phyloP scores from a whole-genome alignment of 2,888 invertebrate species.

The Acrobeloides nanus region DNA sequence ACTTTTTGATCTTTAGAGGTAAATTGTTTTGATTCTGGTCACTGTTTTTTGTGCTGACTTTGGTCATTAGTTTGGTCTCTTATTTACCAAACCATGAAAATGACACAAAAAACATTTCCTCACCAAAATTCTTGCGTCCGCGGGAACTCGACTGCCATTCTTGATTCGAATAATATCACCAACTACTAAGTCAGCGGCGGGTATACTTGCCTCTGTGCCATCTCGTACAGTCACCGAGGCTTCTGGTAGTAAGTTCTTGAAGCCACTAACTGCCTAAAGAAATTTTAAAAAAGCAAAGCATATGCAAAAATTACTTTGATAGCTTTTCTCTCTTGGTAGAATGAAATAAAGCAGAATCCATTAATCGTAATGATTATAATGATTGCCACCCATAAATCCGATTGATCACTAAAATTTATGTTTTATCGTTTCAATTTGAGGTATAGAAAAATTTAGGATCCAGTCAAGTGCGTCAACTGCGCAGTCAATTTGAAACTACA shows the following conservation, averaged over 20 bases:
- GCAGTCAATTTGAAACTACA: too few species aligned
- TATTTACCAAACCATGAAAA: too few species aligned
- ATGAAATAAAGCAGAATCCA: conserved; percentile 2
- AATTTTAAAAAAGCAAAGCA: too few species aligned
- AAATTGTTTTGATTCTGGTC: too few species aligned
- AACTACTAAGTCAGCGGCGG: conserved; percentile 1
- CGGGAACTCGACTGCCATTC: conserved; percentile 6
- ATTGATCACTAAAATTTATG: neutral
- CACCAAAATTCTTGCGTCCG: conserved; percentile 4
- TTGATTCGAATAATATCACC: conserved; percentile 4
- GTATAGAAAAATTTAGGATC: too few species aligned
- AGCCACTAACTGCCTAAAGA: neutral
- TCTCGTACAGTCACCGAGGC: conserved; percentile 1
- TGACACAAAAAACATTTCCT: too few species aligned
- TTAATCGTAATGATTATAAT: neutral
- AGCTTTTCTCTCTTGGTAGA: neutral
- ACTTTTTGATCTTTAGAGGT: too few species aligned
- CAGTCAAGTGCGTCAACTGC: conserved; percentile 2
- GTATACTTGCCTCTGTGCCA: neutral
- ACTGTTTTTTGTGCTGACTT: too few species aligned
- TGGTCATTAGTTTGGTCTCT: too few species aligned
- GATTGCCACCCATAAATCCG: neutral
- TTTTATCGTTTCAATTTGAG: too few species aligned
- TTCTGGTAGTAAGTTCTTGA: too few species aligned
- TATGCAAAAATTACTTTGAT: too few species aligned